Evolutionary conservation across 2,113 vertebrate species (phyloP).

Genomic region (Zosterops lateralis): DNA sequence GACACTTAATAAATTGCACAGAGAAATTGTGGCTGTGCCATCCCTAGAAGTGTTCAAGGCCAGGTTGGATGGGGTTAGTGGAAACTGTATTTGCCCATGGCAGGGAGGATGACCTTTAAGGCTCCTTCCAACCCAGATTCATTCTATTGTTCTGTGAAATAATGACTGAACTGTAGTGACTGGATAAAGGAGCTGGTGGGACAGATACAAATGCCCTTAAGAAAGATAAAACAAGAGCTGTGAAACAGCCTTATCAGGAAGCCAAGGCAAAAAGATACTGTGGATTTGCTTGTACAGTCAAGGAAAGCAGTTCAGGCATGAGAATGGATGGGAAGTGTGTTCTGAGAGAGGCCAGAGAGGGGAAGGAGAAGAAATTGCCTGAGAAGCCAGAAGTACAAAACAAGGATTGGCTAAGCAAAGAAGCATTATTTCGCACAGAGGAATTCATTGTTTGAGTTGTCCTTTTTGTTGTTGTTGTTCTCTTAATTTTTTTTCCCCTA

Average conservation of each 20-base stretch:
- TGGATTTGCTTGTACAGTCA: neutral
- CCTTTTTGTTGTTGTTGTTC: neutral
- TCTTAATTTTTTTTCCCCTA: neutral
- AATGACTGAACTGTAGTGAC: neutral
- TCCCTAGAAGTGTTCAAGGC: neutral
- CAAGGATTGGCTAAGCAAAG: neutral
- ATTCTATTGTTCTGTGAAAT: neutral
- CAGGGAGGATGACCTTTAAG: neutral
- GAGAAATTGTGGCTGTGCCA: neutral
- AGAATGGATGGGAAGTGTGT: neutral
- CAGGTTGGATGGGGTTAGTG: neutral
- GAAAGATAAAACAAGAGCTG: neutral
- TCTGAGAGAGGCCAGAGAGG: neutral
- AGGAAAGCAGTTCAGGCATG: neutral
- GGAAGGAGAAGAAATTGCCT: neutral
- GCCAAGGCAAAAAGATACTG: neutral
- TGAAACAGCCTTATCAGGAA: neutral
- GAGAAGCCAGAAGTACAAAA: neutral
- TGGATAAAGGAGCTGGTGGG: neutral
- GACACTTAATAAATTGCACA: neutral
- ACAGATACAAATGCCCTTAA: neutral
- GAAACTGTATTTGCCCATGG: neutral
- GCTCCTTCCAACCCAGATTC: neutral
- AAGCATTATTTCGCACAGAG: neutral
- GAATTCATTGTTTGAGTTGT: neutral